A percentile compares a stretch with the other conserved stretches of the same genome.
Evolutionary conservation across 2,797 vertebrate genomes (phyloP).

Genomic region (Margarornis squamiger): DNA sequence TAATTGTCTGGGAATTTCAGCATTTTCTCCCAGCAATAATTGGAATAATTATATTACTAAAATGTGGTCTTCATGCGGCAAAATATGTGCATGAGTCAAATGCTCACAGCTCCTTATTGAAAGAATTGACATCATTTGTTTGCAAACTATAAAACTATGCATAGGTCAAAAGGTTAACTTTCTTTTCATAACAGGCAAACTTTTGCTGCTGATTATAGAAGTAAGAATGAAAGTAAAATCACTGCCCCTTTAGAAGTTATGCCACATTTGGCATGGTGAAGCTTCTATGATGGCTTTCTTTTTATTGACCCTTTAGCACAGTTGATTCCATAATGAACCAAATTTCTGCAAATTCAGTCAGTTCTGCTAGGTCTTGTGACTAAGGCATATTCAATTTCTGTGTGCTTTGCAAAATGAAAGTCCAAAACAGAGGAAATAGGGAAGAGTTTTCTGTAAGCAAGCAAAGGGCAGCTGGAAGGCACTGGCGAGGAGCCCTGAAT

Average conservation of each 20-base stretch:
- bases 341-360: background rate
- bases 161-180: background rate
- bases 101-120: background rate
- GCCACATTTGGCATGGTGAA: background rate
- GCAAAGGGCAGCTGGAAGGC: background rate
- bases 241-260: background rate
- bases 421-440: background rate
- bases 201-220: background rate
- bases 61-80: background rate
- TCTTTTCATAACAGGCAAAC: background rate
- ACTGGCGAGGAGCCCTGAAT: background rate
- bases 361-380: background rate
- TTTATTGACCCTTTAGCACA: background rate
- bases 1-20: background rate
- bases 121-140: background rate
- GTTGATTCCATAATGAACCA: background rate
- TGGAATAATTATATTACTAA: background rate
- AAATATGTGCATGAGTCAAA: background rate
- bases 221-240: background rate
- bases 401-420: background rate
- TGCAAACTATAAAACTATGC: background rate
- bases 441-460: background rate
- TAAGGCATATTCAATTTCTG: background rate
- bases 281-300: background rate
- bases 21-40: background rate